Evolutionary conservation across 2,888 invertebrate species (phyloP), one percentile per base, ranked within the genome.

Genomic region (Ditylenchus weischeri): DNA sequence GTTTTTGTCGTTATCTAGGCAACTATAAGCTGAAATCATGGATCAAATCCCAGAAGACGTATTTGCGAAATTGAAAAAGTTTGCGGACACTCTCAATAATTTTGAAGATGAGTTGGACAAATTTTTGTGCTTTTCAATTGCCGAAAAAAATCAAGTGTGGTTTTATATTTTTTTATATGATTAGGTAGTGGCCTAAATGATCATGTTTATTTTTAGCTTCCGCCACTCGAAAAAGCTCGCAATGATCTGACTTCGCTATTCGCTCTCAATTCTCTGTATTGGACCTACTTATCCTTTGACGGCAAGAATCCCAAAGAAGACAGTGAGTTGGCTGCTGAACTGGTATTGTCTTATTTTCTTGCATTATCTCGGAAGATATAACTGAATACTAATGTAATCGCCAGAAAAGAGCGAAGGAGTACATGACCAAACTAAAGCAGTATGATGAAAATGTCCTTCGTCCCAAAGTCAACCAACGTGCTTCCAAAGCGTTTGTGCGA

Each of bases 231-330:
- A 57, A 88, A 88, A 84, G 88, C 90, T 29, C 89, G 89, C 79
- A 87, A 87, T 71, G 88, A 89, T 80, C 83, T 89, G 70, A 87
- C 89, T 75, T 80, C 88, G 36, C 86, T 87, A 0, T 90, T 88
- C 79, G 86, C 88, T 3, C 83, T 90, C 43, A 90, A 90, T 84
- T 89, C 90, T 0, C 84, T 90, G 18, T 89, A 88, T 81, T 91
- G 90, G 90, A 84, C 65, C 10, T 63, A 62, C 21, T 61, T 68
- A 43, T 57, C 65, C 11, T 57, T 65, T 19, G 60, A 64, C 21
- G 72, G 72, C 43, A 61, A 68, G 15, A 64, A 70, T 43, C 70
- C 72, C 18, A 87, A 87, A 66, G 86, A 86, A 70, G 87, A 87
- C 79, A 84, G 57, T 38, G 57, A 84, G 61, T 84, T 88, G 1